Conservation (phyloP, 2,888 invertebrate species). For the Oscheius sp. region DNA sequence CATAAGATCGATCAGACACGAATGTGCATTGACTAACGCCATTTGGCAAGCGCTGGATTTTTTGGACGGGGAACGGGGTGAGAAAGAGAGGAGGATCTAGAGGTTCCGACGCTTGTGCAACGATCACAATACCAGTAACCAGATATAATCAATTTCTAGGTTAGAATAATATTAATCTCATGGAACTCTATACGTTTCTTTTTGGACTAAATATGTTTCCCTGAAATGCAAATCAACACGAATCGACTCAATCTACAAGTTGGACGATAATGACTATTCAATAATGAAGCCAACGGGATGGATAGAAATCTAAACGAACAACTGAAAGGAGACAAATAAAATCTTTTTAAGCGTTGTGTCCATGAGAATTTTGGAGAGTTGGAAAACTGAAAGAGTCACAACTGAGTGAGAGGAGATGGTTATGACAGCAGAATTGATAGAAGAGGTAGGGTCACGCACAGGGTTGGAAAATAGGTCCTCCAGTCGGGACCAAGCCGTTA, state of each 20-base stretch:
- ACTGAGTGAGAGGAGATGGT: conserved; percentile 33
- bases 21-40: conserved; percentile 28
- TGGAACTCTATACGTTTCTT: neutral
- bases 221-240: conserved; percentile 21
- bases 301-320: neutral
- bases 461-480: neutral
- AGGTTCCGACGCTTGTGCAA: conserved; percentile 24
- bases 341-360: conserved; percentile 17
- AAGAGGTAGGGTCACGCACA: conserved; percentile 30
- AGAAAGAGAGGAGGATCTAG: neutral
- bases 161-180: conserved; percentile 20
- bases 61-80: neutral
- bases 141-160: conserved; percentile 24
- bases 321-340: conserved; percentile 15
- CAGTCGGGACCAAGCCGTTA: neutral
- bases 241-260: neutral
- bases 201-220: conserved; percentile 4
- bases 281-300: neutral
- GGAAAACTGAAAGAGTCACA: conserved; percentile 20
- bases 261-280: too few relatives aligned
- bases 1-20: conserved; percentile 26
- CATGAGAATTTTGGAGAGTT: neutral
- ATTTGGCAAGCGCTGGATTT: conserved; percentile 20
- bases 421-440: conserved; percentile 31
- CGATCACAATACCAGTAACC: conserved; percentile 27